Conservation (phyloP, 2,113 vertebrate genomes). For the Psophia crepitans region DNA sequence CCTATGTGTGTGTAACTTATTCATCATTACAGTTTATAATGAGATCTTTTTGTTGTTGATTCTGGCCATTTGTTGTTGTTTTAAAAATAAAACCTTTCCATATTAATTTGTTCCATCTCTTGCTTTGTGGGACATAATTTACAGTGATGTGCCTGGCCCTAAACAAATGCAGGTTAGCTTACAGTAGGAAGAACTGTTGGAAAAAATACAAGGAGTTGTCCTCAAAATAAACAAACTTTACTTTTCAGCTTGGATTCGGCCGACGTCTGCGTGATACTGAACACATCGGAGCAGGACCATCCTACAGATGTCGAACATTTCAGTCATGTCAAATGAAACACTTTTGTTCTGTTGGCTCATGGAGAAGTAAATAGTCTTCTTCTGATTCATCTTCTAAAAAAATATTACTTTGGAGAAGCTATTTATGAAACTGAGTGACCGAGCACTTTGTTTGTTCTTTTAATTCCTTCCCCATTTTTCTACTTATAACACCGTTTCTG, state of each 20-base stretch:
- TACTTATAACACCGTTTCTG: slow-evolving; percentile 30
- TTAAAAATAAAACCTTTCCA: slow-evolving; percentile 27
- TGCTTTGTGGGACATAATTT: slow-evolving; percentile 22
- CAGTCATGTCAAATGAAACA: background rate
- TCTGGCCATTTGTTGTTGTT: background rate
- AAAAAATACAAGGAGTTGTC: background rate
- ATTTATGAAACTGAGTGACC: background rate
- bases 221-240: slow-evolving; percentile 19
- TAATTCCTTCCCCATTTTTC: background rate
- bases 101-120: slow-evolving; percentile 15
- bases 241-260: slow-evolving; percentile 4
- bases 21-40: slow-evolving; percentile 7
- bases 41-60: slow-evolving; percentile 6
- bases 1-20: background rate
- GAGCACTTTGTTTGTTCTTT: background rate
- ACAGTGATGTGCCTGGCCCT: background rate
- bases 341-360: background rate
- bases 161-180: slow-evolving; percentile 24
- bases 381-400: background rate
- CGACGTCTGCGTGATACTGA: background rate
- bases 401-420: background rate
- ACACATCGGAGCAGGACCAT: background rate
- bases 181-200: slow-evolving; percentile 30
- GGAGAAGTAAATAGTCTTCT: background rate
- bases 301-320: background rate